phyloP scores from a whole-genome alignment of 2,113 vertebrate species.

The Pteropus alecto region DNA sequence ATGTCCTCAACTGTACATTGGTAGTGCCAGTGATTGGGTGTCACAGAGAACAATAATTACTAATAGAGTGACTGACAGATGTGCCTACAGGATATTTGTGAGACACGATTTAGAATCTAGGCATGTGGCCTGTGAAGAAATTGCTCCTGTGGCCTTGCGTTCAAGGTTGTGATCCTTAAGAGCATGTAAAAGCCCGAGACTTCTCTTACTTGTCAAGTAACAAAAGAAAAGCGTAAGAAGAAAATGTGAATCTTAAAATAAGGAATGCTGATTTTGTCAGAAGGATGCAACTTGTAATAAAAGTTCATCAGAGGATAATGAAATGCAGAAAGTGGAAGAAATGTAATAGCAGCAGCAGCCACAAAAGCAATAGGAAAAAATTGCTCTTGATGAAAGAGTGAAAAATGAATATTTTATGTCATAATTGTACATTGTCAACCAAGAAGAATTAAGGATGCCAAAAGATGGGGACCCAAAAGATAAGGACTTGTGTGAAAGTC shows the following conservation, averaged over 20 bases:
- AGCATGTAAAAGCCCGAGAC: neutral
- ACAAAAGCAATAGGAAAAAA: neutral
- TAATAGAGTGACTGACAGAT: neutral
- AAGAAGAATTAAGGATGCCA: neutral
- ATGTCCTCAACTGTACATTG: neutral
- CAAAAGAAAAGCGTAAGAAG: neutral
- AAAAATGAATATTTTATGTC: neutral
- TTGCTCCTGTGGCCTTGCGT: neutral
- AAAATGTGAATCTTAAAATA: neutral
- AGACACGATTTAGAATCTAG: neutral
- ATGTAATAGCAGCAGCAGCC: neutral
- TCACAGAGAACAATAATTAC: neutral
- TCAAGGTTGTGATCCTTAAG: neutral
- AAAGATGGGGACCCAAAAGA: neutral
- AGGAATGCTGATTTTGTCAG: neutral
- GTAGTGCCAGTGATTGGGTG: neutral
- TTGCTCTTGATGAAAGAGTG: neutral
- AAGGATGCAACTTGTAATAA: neutral
- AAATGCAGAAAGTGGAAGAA: neutral
- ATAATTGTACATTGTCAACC: too few species aligned
- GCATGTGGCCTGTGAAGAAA: neutral
- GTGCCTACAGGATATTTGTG: neutral
- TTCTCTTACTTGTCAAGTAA: neutral
- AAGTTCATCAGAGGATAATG: neutral
- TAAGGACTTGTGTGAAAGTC: neutral